Percentiles rank a stretch among this genome's conserved stretches.
These are phyloP conservation scores for Ceyx margarethae DNA, from an alignment of 2,113 vertebrate genomes.

Conservation along the genomic window DNA sequence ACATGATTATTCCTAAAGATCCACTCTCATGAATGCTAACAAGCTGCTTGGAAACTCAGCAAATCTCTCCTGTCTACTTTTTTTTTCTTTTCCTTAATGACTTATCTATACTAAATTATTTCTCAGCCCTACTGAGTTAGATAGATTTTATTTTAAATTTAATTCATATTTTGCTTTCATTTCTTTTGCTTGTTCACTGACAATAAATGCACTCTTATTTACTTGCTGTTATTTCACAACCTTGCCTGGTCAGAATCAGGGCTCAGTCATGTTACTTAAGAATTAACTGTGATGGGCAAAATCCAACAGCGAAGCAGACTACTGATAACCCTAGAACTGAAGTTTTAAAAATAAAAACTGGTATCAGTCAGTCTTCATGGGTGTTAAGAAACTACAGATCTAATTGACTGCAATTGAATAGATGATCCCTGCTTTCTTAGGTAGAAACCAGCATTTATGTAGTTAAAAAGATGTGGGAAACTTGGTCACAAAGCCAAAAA, in stretches of 20 bases:
- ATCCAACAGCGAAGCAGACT: not conserved
- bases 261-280: not conserved
- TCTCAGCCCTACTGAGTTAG: not conserved
- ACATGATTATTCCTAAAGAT: slow-evolving; percentile 50
- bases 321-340: not conserved
- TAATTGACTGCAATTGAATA: not conserved
- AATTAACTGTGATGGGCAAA: not conserved
- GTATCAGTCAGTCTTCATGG: not conserved
- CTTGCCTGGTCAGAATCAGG: not conserved
- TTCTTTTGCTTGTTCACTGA: not conserved
- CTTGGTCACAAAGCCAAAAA: not conserved
- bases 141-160: not conserved
- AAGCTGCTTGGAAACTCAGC: not conserved
- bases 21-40: slow-evolving; percentile 56
- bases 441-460: not conserved
- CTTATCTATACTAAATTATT: not conserved
- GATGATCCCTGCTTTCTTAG: not conserved
- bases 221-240: not conserved
- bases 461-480: not conserved
- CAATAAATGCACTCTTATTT: not conserved
- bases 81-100: slow-evolving; percentile 14
- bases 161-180: not conserved
- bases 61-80: not conserved
- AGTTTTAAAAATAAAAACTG: not conserved
- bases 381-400: not conserved